Base-by-base conservation (phyloP, 2,888 invertebrate genomes). In the Sarcophaga carnaria region DNA sequence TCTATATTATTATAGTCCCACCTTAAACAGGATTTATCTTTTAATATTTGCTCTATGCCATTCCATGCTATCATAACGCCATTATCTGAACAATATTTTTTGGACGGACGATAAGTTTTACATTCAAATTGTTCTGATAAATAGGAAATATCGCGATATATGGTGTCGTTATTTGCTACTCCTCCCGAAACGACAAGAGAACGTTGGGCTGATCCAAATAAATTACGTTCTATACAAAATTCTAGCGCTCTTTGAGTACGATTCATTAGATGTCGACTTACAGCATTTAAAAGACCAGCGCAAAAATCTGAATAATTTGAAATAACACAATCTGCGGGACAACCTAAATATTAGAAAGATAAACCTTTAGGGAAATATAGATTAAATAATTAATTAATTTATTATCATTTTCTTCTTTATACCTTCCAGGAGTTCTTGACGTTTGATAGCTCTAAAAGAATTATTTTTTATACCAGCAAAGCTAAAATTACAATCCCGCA, bases 11-110 rank as follows among this genome's bases (percentile, higher is more conserved):
- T 95, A 71, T 96, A 90, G 81, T 92, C 90, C 81, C 70, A 88
- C 47, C 90, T 90, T 66, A 91, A 66, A 20, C 87, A 85, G 4
- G 67, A 66, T 4, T 83, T 20, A 20, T 85, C 60, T n/a, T 88
- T 81, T 25, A 81, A 66, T 47, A 93, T 80, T 69, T 96, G 96
- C 94, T 99, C 99, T 76, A 98, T 94, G 11, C 98, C 99, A 94
- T 99, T 99, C 99, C 99, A 99, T 22, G 99, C 99, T 90, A 99
- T 97, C 99, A 99, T 99, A 54, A 98, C 95, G 10, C 99, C 99
- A 95, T 99, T 99, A 93, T 99, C 99, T 0, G 98, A 98, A 92
- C 99, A 99, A 12, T 98, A 95, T 91, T 95, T 95, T 27, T 96
- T 96, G 4, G 98, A 97, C 17, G 99, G 98, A 82, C 97, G 95